Evolutionary conservation across 2,797 vertebrate species (phyloP).

Genomic region (Scomberomorus guttatus): DNA sequence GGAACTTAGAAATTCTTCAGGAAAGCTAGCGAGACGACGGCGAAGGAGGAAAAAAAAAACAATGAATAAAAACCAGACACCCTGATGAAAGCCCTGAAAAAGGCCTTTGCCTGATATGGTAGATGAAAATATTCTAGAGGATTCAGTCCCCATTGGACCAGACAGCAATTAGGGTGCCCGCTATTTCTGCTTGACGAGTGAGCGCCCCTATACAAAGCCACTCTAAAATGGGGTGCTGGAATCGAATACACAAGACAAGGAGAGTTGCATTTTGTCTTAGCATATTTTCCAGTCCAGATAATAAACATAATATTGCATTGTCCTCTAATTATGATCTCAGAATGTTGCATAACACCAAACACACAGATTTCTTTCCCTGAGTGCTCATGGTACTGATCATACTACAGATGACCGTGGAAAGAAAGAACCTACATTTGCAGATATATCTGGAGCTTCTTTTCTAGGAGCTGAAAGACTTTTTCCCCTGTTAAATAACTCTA

Average conservation of each 20-base stretch:
- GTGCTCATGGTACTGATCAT: slow-evolving; percentile 27
- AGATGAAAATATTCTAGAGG: slow-evolving; percentile 57
- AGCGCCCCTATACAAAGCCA: slow-evolving; percentile 66
- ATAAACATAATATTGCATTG: slow-evolving; percentile 83
- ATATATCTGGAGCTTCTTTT: slow-evolving; percentile 4
- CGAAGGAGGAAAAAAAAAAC: slow-evolving; percentile 8
- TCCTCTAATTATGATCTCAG: slow-evolving; percentile 79
- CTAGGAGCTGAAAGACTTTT: neutral
- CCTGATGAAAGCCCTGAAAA: slow-evolving; percentile 60
- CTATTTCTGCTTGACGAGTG: slow-evolving; percentile 70
- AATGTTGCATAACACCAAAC: slow-evolving; percentile 75
- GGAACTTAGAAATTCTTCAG: slow-evolving; percentile 48
- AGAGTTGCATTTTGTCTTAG: slow-evolving; percentile 71
- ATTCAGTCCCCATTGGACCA: slow-evolving; percentile 59
- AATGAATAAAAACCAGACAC: slow-evolving; percentile 67
- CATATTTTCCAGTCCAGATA: slow-evolving; percentile 83
- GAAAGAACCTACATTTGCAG: neutral
- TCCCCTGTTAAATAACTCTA: neutral
- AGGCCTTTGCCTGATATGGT: slow-evolving; percentile 35
- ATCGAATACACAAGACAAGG: slow-evolving; percentile 64
- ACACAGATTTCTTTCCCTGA: slow-evolving; percentile 23
- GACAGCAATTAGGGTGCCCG: slow-evolving; percentile 75
- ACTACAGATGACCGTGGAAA: slow-evolving; percentile 19
- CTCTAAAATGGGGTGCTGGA: slow-evolving; percentile 64
- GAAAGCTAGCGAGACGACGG: slow-evolving; percentile 41